Percentiles rank a stretch among this genome's conserved stretches.
Conservation (phyloP, 2,888 invertebrate genomes). For the Embidobia sp. region DNA sequence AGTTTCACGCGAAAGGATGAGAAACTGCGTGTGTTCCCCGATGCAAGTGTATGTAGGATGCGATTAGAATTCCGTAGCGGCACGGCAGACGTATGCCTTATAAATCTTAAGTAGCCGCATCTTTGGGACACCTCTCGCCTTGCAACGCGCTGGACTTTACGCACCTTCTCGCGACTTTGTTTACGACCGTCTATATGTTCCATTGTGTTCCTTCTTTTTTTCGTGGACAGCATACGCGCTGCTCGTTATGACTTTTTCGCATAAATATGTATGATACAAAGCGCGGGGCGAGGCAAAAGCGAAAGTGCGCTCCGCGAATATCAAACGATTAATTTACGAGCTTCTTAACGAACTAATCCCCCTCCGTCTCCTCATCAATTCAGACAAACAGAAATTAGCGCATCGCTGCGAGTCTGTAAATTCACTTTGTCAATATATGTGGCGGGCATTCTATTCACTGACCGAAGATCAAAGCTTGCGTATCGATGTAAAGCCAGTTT, state of each 20-base stretch:
- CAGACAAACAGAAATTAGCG: slow-evolving; percentile 49
- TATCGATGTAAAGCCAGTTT: slow-evolving; percentile 67
- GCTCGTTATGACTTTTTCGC: slow-evolving; percentile 19
- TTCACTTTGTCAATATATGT: slow-evolving; percentile 66
- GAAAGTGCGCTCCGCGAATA: slow-evolving; percentile 12
- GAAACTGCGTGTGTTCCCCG: slow-evolving; percentile 9
- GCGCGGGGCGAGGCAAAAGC: neutral
- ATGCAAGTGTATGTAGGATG: slow-evolving; percentile 49
- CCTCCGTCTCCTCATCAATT: no score
- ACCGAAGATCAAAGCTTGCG: slow-evolving; percentile 69
- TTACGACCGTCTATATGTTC: slow-evolving; percentile 58
- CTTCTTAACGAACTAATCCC: slow-evolving; percentile 13
- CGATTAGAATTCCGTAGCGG: slow-evolving; percentile 58
- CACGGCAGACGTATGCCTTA: slow-evolving; percentile 40
- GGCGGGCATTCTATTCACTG: slow-evolving; percentile 52
- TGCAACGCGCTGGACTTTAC: slow-evolving; percentile 59
- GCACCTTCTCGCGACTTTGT: slow-evolving; percentile 63
- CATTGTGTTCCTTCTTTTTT: slow-evolving; percentile 48
- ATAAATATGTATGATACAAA: slow-evolving; percentile 15
- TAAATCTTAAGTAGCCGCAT: slow-evolving; percentile 63
- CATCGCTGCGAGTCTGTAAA: slow-evolving; percentile 48
- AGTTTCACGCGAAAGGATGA: no score
- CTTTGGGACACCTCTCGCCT: slow-evolving; percentile 57
- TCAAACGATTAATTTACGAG: neutral
- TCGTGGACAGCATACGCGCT: slow-evolving; percentile 41